phyloP scores from a whole-genome alignment of 2,888 invertebrate species.

The Chrysomela aeneicollis region DNA sequence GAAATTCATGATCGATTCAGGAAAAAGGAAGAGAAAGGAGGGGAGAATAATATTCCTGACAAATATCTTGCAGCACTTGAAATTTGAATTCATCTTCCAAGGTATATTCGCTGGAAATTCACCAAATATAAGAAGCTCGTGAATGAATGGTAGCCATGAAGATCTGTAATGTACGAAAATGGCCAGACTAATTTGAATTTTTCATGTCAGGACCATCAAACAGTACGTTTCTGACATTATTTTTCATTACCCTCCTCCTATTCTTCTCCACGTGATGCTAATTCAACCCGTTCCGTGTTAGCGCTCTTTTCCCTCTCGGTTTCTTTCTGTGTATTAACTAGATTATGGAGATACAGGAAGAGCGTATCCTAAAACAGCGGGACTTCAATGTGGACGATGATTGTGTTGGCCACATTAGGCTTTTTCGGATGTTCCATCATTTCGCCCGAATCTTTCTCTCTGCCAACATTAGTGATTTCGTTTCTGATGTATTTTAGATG shows the following conservation, averaged over 20 bases:
- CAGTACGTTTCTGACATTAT: no score
- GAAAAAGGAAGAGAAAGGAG: no score
- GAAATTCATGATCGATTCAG: no score
- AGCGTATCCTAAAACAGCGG: background rate
- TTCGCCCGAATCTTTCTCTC: background rate
- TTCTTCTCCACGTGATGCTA: background rate
- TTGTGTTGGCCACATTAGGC: background rate
- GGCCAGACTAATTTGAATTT: no score
- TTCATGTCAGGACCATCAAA: no score
- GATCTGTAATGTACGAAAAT: no score
- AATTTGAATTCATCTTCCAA: no score
- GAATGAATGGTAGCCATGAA: no score
- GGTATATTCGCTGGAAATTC: no score
- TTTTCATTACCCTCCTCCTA: background rate
- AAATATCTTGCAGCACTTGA: no score
- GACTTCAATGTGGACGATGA: background rate
- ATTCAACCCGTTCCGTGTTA: background rate
- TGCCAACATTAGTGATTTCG: background rate
- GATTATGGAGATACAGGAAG: background rate
- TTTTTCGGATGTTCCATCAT: background rate
- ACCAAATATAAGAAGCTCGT: no score
- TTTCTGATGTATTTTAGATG: background rate
- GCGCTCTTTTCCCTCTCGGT: background rate
- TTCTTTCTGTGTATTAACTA: background rate
- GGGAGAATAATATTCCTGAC: no score